Percentiles rank a stretch among this genome's conserved stretches.
These are phyloP conservation scores for Ellobium chinense DNA, from an alignment of 2,888 invertebrate species.

Conservation along the genomic window DNA sequence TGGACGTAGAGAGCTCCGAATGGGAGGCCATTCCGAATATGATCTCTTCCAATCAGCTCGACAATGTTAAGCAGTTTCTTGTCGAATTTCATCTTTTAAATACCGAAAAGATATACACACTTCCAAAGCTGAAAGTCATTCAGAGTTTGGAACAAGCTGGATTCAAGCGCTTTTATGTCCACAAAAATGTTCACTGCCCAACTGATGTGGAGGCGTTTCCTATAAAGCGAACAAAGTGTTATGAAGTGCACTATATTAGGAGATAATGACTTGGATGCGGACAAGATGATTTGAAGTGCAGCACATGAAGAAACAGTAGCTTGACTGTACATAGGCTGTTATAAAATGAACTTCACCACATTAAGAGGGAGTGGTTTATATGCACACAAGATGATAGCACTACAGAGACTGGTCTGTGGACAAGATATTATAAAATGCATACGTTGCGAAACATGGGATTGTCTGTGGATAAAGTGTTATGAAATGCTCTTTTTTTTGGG, in stretches of 20 bases:
- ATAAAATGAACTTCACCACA: no score
- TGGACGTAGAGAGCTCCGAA: slow-evolving; percentile 48
- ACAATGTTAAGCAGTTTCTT: slow-evolving; percentile 39
- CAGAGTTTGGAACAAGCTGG: slow-evolving; percentile 24
- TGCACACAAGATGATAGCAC: no score
- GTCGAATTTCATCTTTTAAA: slow-evolving; percentile 38
- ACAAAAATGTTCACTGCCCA: slow-evolving; percentile 12
- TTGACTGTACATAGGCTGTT: no score
- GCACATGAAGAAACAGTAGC: no score
- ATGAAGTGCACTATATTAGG: slow-evolving; percentile 39
- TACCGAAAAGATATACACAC: not conserved
- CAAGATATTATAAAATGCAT: no score
- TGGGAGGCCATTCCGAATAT: slow-evolving; percentile 41
- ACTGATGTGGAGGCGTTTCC: not conserved
- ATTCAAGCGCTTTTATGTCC: slow-evolving; percentile 33
- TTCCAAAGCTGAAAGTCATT: slow-evolving; percentile 17
- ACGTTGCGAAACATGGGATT: no score
- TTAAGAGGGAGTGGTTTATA: no score
- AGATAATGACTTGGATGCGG: no score
- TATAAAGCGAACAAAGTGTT: slow-evolving; percentile 24
- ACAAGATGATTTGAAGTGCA: no score
- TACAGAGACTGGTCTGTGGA: no score
- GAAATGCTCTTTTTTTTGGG: no score
- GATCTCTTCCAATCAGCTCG: slow-evolving; percentile 22
- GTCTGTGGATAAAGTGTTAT: no score